Evolutionary conservation across 2,113 vertebrate genomes (phyloP).

Genomic region (Xenopus borealis): DNA sequence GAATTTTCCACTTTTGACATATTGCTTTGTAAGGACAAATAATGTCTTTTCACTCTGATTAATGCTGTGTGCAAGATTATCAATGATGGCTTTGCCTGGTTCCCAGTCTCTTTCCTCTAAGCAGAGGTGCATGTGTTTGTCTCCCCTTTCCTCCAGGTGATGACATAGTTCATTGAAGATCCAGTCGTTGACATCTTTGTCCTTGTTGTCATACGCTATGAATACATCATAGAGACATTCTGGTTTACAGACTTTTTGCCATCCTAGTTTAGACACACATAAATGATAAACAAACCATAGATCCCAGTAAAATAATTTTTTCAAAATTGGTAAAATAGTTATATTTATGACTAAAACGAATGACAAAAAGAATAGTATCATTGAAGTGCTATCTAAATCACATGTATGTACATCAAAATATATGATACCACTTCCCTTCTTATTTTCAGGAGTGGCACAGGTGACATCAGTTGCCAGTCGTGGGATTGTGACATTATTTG

Average conservation of each 20-base stretch:
- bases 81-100: constrained; percentile 61
- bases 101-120: constrained; percentile 71
- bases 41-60: constrained; percentile 72
- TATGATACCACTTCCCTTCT: constrained; percentile 46
- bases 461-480: constrained; percentile 52
- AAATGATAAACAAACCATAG: constrained; percentile 62
- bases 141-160: constrained; percentile 66
- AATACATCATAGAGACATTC: constrained; percentile 63
- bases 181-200: constrained; percentile 37
- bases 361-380: constrained; percentile 56
- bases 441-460: constrained; percentile 55
- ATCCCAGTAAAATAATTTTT: constrained; percentile 75
- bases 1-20: constrained; percentile 70
- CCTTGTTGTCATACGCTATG: constrained; percentile 68
- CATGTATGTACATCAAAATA: constrained; percentile 60
- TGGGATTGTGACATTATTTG: constrained; percentile 57
- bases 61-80: constrained; percentile 74
- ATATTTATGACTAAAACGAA: constrained; percentile 55
- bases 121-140: constrained; percentile 60
- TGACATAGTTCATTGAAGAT: constrained; percentile 62
- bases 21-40: constrained; percentile 65
- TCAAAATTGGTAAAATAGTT: constrained; percentile 54
- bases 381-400: no score
- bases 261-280: constrained; percentile 61
- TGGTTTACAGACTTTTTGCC: constrained; percentile 55